phyloP scores from a whole-genome alignment of 2,888 invertebrate genomes.

The Epistrophe grossulariae region DNA sequence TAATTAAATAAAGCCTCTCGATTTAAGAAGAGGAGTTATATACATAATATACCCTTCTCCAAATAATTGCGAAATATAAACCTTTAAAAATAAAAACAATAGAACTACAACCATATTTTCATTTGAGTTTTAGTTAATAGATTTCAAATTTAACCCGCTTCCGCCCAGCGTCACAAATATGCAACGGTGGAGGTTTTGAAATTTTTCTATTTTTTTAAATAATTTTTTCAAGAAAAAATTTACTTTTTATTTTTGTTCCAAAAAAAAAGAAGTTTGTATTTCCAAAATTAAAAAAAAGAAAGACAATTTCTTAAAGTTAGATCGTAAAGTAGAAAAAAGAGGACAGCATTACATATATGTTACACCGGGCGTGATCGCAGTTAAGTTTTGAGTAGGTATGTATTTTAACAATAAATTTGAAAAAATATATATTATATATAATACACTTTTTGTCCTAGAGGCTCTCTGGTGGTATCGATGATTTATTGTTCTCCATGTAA shows the following conservation, averaged over 20 bases:
- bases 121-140: conserved; percentile 35
- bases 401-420: conserved; percentile 51
- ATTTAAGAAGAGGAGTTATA: too few species aligned
- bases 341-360: conserved; percentile 79
- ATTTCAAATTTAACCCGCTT: conserved; percentile 79
- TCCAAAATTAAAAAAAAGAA: conserved; percentile 44
- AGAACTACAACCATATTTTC: conserved; percentile 66
- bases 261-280: conserved; percentile 60
- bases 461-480: conserved; percentile 45
- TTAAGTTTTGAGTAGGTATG: conserved; percentile 62
- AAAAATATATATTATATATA: neutral
- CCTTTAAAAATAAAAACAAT: neutral
- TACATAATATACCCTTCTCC: too few species aligned
- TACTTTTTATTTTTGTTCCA: conserved; percentile 36
- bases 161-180: conserved; percentile 82
- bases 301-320: conserved; percentile 63
- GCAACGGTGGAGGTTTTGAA: conserved; percentile 78
- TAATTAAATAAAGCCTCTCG: too few species aligned
- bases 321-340: conserved; percentile 64
- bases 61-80: neutral
- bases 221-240: conserved; percentile 21
- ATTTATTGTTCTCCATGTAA: conserved; percentile 36
- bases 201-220: conserved; percentile 27
- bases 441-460: conserved; percentile 60
- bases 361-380: conserved; percentile 82